Conservation (phyloP, 2,797 vertebrate species). For the Gambelia wislizenii region DNA sequence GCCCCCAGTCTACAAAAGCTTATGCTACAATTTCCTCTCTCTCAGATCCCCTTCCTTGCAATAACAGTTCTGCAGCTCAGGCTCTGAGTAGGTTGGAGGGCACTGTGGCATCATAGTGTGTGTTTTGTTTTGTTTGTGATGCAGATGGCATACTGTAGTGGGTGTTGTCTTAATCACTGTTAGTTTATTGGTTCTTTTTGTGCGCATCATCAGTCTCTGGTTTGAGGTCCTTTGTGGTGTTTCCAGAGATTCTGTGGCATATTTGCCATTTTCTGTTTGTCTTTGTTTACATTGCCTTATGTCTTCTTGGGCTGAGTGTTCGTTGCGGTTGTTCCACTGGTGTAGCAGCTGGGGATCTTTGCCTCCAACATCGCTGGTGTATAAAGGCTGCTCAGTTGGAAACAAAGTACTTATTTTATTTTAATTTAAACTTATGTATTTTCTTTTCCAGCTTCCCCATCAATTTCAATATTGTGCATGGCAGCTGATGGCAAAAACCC, state of each 20-base stretch:
- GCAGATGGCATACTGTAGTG: not conserved
- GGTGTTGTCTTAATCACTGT: no score
- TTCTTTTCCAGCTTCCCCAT: conserved; percentile 82
- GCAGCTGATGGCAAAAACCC: conserved; percentile 86
- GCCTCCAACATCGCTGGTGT: not conserved
- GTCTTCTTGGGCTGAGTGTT: not conserved
- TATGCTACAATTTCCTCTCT: no score
- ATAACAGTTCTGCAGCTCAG: not conserved
- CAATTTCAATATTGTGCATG: conserved; percentile 81
- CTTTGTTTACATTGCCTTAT: not conserved
- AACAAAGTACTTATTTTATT: not conserved
- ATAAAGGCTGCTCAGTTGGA: not conserved
- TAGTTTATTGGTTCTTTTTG: not conserved
- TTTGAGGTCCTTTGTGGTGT: not conserved
- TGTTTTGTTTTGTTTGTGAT: not conserved
- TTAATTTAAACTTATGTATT: conserved; percentile 33
- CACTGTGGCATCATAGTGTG: not conserved
- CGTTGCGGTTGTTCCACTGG: not conserved
- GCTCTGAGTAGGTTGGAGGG: not conserved
- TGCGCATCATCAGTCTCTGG: not conserved
- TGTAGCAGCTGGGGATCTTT: no score
- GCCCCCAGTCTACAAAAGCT: no score
- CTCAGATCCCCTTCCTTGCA: no score
- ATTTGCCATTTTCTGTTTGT: not conserved
- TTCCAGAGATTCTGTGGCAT: not conserved